phyloP scores from a whole-genome alignment of 2,888 invertebrate genomes.

The Lithophane socia region DNA sequence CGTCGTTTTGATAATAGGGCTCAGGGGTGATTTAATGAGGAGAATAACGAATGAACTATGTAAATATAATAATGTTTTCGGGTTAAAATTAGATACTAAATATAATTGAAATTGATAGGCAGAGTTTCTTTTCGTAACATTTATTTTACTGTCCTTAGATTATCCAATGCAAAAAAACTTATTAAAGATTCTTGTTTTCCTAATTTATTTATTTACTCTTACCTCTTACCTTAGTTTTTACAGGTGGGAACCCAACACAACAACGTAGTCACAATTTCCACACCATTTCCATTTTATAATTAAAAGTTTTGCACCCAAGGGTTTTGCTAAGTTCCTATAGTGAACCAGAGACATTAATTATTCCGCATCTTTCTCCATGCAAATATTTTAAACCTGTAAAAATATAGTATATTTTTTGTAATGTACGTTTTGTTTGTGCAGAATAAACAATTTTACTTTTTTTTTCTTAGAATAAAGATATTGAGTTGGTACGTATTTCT shows the following conservation, averaged over 20 bases:
- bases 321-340: background rate
- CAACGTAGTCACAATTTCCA: too few relatives aligned
- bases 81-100: background rate
- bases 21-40: conserved; percentile 38
- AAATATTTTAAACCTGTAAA: too few relatives aligned
- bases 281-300: too few relatives aligned
- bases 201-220: background rate
- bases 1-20: conserved; percentile 31
- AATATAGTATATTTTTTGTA: too few relatives aligned
- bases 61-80: background rate
- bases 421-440: too few relatives aligned
- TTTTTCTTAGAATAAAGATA: background rate
- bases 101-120: background rate
- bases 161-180: background rate
- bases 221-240: too few relatives aligned
- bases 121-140: background rate
- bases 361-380: background rate
- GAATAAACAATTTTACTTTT: too few relatives aligned
- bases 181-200: background rate
- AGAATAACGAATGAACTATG: conserved; percentile 17
- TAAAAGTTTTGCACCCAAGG: background rate
- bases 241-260: too few relatives aligned
- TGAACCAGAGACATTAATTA: background rate
- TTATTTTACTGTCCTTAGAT: background rate
- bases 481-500: background rate